Evolutionary conservation across 2,797 vertebrate genomes (phyloP), one percentile per base, ranked within the genome.

Genomic region (Schizopygopsis pylzovi): DNA sequence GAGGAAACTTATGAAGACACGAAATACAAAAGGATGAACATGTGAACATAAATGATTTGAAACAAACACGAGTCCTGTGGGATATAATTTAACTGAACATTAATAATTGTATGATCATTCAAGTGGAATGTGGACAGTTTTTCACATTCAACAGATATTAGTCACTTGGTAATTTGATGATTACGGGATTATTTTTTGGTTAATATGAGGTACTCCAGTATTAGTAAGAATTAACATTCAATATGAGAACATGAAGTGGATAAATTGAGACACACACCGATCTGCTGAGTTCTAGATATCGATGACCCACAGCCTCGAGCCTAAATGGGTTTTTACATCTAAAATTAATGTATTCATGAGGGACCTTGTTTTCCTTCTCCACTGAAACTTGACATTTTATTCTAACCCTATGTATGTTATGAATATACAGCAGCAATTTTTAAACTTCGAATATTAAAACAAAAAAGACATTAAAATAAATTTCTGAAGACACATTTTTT

Each of bases 201-300:
- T 68, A 86, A 22, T 70, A 78, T 22, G 79, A 67, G 86, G 28
- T 20, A 25, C 47, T 70, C 20, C 2, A 54, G 33, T 39, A 56
- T 77, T 22, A 39, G 63, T 65, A 65, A 18, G 6, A 63, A 45
- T 45, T 45, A 45, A 4, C 5, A 67, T 63, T n/a, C 39, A 49
- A 4, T 37, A 63, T 1, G 75, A 77, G 79, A 41, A 70, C 82
- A 90, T 22, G 76, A 49, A 75, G 56, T 82, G 56, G 56, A 63
- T 45, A 85, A 56, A 83, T 41, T 25, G 37, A 85, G n/a, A 88
- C 3, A 84, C 33, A 68, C 37, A 78, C 61, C 70, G 20, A 77
- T 39, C 75, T 77, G 22, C 49, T 43, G 49, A 71, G 83, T 85
- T 79, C 56, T 81, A 16, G 68, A 20, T 78, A 82, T 28, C n/a